phyloP scores from a whole-genome alignment of 2,888 invertebrate genomes.

The Ochropacha duplaris region DNA sequence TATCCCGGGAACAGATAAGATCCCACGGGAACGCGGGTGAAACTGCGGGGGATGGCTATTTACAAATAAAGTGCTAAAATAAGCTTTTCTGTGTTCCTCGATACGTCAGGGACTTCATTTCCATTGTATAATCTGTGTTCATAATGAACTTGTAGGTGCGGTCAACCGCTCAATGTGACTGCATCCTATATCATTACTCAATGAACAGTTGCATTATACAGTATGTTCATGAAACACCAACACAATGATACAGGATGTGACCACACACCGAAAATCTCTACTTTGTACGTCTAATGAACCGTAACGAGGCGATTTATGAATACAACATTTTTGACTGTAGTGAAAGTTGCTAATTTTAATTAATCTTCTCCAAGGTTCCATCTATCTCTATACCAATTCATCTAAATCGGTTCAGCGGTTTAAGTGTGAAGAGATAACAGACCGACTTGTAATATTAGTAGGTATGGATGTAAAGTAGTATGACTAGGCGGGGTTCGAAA shows the following conservation, averaged over 20 bases:
- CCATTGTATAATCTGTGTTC: not conserved
- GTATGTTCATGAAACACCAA: slow-evolving; percentile 41
- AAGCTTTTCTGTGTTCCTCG: not conserved
- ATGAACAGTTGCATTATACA: slow-evolving; percentile 18
- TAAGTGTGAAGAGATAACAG: no score
- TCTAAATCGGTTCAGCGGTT: no score
- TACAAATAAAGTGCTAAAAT: not conserved
- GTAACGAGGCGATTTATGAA: slow-evolving; percentile 59
- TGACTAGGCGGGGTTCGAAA: no score
- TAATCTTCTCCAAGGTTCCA: no score
- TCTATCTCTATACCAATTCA: no score
- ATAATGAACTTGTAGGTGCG: slow-evolving; percentile 17
- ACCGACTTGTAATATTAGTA: no score
- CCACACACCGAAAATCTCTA: slow-evolving; percentile 45
- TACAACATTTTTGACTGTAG: slow-evolving; percentile 23
- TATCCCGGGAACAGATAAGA: no score
- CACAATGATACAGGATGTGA: slow-evolving; percentile 56
- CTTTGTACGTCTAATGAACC: slow-evolving; percentile 58
- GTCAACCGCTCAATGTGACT: slow-evolving; percentile 15
- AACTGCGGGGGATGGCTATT: no score
- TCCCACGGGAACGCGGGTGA: no score
- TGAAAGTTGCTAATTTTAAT: not conserved
- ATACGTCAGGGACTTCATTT: not conserved
- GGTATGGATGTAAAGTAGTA: no score
- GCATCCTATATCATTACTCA: slow-evolving; percentile 12